Evolutionary conservation across 1,140 invertebrate species (phyloP).

Genomic region (Polypedilum pembai): DNA sequence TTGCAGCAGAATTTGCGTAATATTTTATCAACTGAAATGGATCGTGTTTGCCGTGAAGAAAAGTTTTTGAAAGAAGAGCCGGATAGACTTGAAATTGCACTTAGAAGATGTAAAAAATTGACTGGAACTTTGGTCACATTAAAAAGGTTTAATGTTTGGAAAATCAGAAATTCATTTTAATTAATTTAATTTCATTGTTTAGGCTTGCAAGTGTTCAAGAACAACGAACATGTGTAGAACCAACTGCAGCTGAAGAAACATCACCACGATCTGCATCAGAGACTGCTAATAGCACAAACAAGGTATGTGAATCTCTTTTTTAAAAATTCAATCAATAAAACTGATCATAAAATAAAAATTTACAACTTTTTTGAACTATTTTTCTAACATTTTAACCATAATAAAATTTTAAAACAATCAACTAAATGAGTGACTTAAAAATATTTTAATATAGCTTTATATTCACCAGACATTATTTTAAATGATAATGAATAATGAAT

Average conservation of each 20-base stretch:
- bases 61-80: conserved; percentile 95
- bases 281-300: conserved; percentile 55
- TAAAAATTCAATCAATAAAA: conserved; percentile 23
- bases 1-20: conserved; percentile 83
- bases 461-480: not conserved
- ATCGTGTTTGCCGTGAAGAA: conserved; percentile 86
- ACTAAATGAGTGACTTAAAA: conserved; percentile 26
- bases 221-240: conserved; percentile 57
- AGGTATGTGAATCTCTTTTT: conserved; percentile 52
- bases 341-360: no score
- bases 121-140: conserved; percentile 92
- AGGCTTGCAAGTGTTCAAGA: conserved; percentile 93
- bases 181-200: conserved; percentile 34
- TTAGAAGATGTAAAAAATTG: conserved; percentile 90
- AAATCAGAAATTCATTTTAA: not conserved
- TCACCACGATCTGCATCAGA: conserved; percentile 54
- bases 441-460: not conserved
- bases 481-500: not conserved
- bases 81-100: conserved; percentile 78
- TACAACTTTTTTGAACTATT: no score
- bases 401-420: conserved; percentile 9
- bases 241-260: conserved; percentile 53
- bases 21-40: conserved; percentile 86
- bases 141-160: conserved; percentile 67
- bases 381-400: not conserved